Percentiles rank a stretch among this genome's conserved stretches.
These are phyloP conservation scores for Gyrodactylus salaris DNA, from an alignment of 1,140 invertebrate genomes.

Conservation along the genomic window DNA sequence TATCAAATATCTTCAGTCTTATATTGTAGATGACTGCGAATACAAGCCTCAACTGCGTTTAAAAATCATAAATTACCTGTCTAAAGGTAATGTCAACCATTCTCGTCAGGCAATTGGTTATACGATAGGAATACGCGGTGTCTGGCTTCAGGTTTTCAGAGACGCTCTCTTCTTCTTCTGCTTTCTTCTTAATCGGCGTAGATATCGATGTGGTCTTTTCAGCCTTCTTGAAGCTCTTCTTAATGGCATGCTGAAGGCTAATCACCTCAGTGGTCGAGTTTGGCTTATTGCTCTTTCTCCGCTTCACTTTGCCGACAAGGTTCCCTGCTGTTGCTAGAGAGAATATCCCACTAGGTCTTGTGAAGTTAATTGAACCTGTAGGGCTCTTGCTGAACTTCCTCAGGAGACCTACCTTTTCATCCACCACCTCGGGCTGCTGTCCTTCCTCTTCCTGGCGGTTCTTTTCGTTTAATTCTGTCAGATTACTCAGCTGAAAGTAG, in stretches of 20 bases:
- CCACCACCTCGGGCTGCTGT: neutral
- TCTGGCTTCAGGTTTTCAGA: neutral
- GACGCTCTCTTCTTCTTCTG: neutral
- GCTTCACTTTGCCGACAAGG: neutral
- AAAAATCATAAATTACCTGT: neutral
- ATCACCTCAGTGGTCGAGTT: neutral
- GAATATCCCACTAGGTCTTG: neutral
- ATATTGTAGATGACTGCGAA: too few relatives aligned
- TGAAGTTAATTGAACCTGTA: neutral
- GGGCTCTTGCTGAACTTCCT: neutral
- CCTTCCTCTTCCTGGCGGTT: neutral
- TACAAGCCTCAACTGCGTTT: neutral
- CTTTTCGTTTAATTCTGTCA: neutral
- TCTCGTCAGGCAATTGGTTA: neutral
- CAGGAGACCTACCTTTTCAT: neutral
- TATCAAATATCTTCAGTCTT: too few relatives aligned
- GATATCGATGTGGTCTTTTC: too few relatives aligned
- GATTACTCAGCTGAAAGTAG: neutral
- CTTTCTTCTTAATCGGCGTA: neutral
- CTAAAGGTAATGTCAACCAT: neutral
- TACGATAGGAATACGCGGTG: neutral
- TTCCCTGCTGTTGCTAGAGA: neutral
- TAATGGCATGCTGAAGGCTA: neutral
- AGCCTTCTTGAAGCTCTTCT: neutral
- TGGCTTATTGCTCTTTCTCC: neutral